These are phyloP conservation scores for Microtus oregoni DNA, from an alignment of 2,113 vertebrate species.

Conservation along the genomic window DNA sequence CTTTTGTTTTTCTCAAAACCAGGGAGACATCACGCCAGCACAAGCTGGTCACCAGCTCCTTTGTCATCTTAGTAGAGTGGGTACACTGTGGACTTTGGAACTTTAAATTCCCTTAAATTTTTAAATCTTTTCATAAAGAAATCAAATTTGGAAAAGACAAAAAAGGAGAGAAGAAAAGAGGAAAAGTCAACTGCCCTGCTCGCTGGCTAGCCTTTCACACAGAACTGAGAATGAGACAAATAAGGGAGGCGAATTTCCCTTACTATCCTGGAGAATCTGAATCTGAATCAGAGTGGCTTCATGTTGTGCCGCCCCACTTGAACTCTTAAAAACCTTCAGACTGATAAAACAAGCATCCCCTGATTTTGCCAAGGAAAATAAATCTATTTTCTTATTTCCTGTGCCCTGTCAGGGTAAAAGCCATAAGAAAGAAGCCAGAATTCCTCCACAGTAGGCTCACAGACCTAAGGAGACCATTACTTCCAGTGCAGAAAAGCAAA, in stretches of 20 bases:
- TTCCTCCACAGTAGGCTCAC: conserved; percentile 76
- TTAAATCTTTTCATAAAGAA: conserved; percentile 36
- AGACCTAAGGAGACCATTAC: conserved; percentile 71
- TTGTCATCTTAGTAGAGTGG: not conserved
- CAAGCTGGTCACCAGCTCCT: not conserved
- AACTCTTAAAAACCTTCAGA: conserved; percentile 60
- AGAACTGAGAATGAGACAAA: conserved; percentile 17
- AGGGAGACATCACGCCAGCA: too few species aligned
- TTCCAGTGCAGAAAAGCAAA: conserved; percentile 69
- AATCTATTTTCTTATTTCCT: conserved; percentile 69
- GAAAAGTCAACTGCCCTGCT: not conserved
- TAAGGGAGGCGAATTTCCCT: not conserved
- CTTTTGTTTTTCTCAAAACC: not conserved
- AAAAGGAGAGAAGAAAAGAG: not conserved
- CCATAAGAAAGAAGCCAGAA: conserved; percentile 70
- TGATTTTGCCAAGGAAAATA: conserved; percentile 68
- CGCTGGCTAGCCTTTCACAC: not conserved
- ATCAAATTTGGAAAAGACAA: not conserved
- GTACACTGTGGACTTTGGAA: not conserved
- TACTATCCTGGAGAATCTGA: not conserved
- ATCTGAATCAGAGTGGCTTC: not conserved
- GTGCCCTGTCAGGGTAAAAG: conserved; percentile 58
- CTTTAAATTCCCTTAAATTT: conserved; percentile 38
- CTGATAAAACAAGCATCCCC: conserved; percentile 56
- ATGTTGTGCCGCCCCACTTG: not conserved